phyloP scores from a whole-genome alignment of 2,113 vertebrate genomes.

The Genyomyrus donnyi region DNA sequence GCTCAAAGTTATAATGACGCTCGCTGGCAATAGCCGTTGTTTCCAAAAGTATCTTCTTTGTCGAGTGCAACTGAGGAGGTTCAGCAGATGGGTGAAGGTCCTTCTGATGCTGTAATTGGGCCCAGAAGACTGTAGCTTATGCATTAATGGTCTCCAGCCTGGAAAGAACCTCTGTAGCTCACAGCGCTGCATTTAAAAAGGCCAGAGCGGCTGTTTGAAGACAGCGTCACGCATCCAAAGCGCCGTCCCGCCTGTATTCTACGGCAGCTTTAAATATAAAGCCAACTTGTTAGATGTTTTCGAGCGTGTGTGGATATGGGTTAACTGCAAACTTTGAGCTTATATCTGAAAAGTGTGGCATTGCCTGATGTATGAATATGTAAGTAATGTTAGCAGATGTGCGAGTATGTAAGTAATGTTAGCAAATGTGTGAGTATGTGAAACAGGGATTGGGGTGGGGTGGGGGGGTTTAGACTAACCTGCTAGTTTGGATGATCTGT shows the following conservation, averaged over 20 bases:
- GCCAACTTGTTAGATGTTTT: background rate
- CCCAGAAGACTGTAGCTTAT: background rate
- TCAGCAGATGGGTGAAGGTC: constrained; percentile 9
- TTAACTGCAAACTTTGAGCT: background rate
- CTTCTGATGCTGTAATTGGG: background rate
- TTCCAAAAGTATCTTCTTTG: background rate
- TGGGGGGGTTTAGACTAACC: background rate
- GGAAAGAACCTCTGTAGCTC: background rate
- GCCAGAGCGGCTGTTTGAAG: background rate
- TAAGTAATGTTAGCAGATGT: background rate
- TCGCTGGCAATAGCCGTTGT: background rate
- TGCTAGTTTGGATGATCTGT: background rate
- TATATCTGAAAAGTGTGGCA: background rate
- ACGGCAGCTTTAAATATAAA: background rate
- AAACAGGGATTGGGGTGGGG: background rate
- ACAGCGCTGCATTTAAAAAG: background rate
- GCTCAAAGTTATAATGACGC: background rate
- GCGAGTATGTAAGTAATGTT: background rate
- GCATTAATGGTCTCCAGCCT: background rate
- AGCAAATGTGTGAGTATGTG: background rate
- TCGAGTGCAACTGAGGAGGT: background rate
- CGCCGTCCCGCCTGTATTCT: background rate
- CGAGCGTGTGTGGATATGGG: background rate
- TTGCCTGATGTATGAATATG: background rate
- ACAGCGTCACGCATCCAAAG: background rate